Conservation (phyloP, 1,140 invertebrate genomes). For the Drosophila nigrodunni region DNA sequence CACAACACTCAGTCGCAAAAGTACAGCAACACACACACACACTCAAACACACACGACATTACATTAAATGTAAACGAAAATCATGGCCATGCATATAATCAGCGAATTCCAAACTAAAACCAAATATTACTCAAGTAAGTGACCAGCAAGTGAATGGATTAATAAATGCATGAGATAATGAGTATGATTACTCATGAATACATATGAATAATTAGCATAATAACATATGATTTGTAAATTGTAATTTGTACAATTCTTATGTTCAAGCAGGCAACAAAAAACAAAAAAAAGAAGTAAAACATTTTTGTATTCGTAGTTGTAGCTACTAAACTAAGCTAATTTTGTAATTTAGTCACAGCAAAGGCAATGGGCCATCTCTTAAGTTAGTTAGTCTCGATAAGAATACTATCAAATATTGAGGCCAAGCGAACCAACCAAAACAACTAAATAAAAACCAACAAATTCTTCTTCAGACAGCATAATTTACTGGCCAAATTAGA, state of each 20-base stretch:
- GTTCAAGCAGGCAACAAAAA: constrained; percentile 42
- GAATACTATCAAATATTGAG: constrained; percentile 25
- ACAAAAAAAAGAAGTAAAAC: not conserved
- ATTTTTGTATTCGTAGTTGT: constrained; percentile 61
- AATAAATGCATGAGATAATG: constrained; percentile 50
- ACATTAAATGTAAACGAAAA: constrained; percentile 77
- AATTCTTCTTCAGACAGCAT: constrained; percentile 29
- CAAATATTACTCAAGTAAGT: constrained; percentile 74
- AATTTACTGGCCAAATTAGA: constrained; percentile 76
- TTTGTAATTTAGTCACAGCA: constrained; percentile 67
- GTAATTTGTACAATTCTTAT: constrained; percentile 38
- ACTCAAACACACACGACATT: constrained; percentile 31
- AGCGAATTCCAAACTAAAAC: constrained; percentile 74
- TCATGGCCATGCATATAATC: constrained; percentile 82
- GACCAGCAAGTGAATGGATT: constrained; percentile 33
- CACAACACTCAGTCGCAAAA: constrained; percentile 39
- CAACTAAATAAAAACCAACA: not conserved
- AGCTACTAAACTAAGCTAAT: constrained; percentile 59
- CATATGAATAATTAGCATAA: constrained; percentile 31
- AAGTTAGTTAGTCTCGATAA: constrained; percentile 27
- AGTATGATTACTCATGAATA: constrained; percentile 22
- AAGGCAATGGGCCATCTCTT: constrained; percentile 15
- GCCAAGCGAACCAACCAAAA: constrained; percentile 23
- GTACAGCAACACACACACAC: constrained; percentile 39
- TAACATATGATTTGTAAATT: constrained; percentile 39